Base-by-base conservation (phyloP, 1,140 invertebrate genomes). In the Bicyclus anynana region DNA sequence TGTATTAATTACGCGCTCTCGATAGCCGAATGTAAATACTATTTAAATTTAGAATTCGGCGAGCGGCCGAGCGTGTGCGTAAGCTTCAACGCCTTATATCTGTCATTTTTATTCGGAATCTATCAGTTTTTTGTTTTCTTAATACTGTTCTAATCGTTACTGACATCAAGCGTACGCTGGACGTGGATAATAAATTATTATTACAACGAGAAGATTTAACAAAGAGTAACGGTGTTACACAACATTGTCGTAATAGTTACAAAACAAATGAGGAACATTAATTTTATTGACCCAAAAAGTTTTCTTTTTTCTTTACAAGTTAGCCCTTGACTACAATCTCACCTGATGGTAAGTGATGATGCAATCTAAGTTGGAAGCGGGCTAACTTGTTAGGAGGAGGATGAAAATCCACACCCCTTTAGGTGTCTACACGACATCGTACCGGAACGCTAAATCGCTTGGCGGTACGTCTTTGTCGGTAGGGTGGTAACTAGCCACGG, bases 1-100 rank as follows among this genome's bases (percentile, higher is more conserved):
- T 85, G 85, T 86, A 88, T 86, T 88, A 88, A 88, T 88, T 88
- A 88, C 83, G 74, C 75, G 77, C 69, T 84, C 84, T 74, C 82
- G 76, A 86, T 87, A 82, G 83, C 60, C 69, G 65, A 82, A 77
- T 79, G 83, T 87, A 87, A 87, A 87, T 87, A 84, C 65, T 73
- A 72, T 85, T 82, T 83, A 85, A 74, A 77, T 76, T 88, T 86
- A 82, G 80, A 81, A 68, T 77, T 79, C 79, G 67, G 73, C 74
- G 68, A 82, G 73, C 65, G 23, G 66, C 33, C 53, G 65, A 61
- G 69, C 62, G 69, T 62, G 67, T 53, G 77, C 72, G 60, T 63
- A 58, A 57, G 54, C 74, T 79, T 77, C 69, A 40, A 66, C 76
- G 79, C 74, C 69, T 80, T 81, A 74, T 74, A 77, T 83, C 80